phyloP scores from a whole-genome alignment of 2,113 vertebrate species.

The Carassius auratus region DNA sequence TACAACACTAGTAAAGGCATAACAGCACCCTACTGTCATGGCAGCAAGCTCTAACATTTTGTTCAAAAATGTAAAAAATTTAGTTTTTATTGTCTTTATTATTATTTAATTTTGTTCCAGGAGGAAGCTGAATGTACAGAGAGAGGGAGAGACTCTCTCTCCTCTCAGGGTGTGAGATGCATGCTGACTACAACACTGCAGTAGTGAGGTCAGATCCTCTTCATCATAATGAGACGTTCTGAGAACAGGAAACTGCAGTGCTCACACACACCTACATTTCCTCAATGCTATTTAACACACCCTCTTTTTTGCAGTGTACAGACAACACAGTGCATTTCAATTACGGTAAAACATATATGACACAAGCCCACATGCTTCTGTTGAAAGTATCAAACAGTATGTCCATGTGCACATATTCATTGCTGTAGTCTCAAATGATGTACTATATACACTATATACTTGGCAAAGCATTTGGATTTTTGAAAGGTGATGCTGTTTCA shows the following conservation, averaged over 20 bases:
- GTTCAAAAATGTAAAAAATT: not conserved
- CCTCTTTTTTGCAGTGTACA: not conserved
- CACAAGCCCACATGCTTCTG: not conserved
- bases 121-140: not conserved
- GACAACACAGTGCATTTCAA: not conserved
- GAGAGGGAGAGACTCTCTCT: conserved; percentile 1
- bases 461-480: not conserved
- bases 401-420: not conserved
- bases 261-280: conserved; percentile 47
- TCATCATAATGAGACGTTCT: conserved; percentile 69
- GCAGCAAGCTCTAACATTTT: not conserved
- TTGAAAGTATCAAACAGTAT: not conserved
- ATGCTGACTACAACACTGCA: conserved; percentile 69
- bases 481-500: not conserved
- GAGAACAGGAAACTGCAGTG: conserved; percentile 55
- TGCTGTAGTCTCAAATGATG: not conserved
- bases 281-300: conserved; percentile 8
- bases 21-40: not conserved
- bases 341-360: not conserved
- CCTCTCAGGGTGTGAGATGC: conserved; percentile 59
- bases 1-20: not conserved
- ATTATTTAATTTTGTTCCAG: not conserved
- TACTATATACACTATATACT: not conserved
- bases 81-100: not conserved
- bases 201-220: conserved; percentile 59